Percentiles rank a stretch among this genome's conserved stretches.
Evolutionary conservation across 2,797 vertebrate genomes (phyloP).

Genomic region (Etheostoma perlongum): DNA sequence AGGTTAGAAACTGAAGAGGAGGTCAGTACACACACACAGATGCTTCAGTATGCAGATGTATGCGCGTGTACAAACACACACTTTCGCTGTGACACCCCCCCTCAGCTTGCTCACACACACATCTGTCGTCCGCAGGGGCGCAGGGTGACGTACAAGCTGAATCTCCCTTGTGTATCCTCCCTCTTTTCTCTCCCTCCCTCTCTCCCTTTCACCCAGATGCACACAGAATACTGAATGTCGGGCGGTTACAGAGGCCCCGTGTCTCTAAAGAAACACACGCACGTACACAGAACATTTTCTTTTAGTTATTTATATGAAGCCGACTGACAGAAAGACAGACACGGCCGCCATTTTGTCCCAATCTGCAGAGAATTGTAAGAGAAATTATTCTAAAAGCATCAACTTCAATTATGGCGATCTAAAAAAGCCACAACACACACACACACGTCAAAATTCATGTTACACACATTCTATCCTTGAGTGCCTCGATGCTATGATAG

Average conservation of each 20-base stretch:
- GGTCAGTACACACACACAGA: conserved; percentile 74
- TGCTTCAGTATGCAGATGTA: conserved; percentile 61
- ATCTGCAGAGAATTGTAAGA: conserved; percentile 44
- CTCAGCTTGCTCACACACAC: conserved; percentile 64
- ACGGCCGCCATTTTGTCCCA: conserved; percentile 65
- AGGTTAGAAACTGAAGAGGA: conserved; percentile 69
- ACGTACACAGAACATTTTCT: conserved; percentile 63
- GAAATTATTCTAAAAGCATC: conserved; percentile 55
- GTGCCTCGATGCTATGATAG: not conserved
- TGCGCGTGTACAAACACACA: conserved; percentile 49
- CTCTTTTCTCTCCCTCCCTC: conserved; percentile 55
- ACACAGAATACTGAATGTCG: conserved; percentile 75
- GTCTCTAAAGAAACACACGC: conserved; percentile 68
- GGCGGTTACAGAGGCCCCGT: conserved; percentile 68
- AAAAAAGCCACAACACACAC: conserved; percentile 59
- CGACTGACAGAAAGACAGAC: conserved; percentile 47
- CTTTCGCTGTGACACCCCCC: conserved; percentile 41
- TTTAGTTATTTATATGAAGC: conserved; percentile 73
- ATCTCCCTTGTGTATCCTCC: conserved; percentile 70
- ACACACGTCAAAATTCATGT: not conserved
- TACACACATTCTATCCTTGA: not conserved
- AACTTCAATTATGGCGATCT: conserved; percentile 33
- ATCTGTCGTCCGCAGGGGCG: conserved; percentile 84
- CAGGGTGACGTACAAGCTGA: conserved; percentile 82
- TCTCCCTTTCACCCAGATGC: conserved; percentile 74